A percentile compares a stretch with the other conserved stretches of the same genome.
Evolutionary conservation across 2,888 invertebrate species (phyloP).

Genomic region (Camptogramma bilineatum): DNA sequence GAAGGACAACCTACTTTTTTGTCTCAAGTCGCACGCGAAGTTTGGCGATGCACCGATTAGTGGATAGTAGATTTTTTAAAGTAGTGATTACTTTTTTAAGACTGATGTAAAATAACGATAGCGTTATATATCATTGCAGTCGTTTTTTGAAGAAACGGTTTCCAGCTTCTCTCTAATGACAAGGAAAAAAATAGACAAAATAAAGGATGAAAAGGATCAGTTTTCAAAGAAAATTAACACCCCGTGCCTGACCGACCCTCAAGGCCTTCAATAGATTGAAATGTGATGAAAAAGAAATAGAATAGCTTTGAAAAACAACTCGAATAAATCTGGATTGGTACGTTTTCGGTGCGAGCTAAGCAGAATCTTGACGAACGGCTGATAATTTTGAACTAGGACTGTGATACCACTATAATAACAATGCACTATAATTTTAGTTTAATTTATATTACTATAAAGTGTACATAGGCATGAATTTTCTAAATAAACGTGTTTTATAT

Average conservation of each 20-base stretch:
- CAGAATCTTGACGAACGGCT: constrained; percentile 37
- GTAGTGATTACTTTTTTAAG: too few species aligned
- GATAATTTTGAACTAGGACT: constrained; percentile 58
- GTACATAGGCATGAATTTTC: constrained; percentile 70
- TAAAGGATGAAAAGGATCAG: constrained; percentile 20
- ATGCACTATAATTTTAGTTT: constrained; percentile 65
- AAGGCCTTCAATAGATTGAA: constrained; percentile 13
- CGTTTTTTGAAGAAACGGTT: background rate
- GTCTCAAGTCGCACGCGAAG: too few species aligned
- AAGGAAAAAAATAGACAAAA: constrained; percentile 4
- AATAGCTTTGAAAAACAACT: constrained; percentile 23
- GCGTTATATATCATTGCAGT: background rate
- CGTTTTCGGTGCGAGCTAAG: constrained; percentile 28
- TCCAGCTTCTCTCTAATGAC: background rate
- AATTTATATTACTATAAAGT: constrained; percentile 63
- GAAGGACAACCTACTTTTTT: too few species aligned
- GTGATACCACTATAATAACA: constrained; percentile 76
- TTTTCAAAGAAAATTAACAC: constrained; percentile 28
- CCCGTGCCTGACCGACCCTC: constrained; percentile 12
- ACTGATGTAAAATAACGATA: too few species aligned
- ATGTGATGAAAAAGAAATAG: constrained; percentile 18
- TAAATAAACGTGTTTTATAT: constrained; percentile 55
- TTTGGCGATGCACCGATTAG: too few species aligned
- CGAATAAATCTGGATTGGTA: constrained; percentile 20
- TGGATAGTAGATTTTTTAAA: too few species aligned